Evolutionary conservation across 2,113 vertebrate species (phyloP).

Genomic region (Microcebus murinus): DNA sequence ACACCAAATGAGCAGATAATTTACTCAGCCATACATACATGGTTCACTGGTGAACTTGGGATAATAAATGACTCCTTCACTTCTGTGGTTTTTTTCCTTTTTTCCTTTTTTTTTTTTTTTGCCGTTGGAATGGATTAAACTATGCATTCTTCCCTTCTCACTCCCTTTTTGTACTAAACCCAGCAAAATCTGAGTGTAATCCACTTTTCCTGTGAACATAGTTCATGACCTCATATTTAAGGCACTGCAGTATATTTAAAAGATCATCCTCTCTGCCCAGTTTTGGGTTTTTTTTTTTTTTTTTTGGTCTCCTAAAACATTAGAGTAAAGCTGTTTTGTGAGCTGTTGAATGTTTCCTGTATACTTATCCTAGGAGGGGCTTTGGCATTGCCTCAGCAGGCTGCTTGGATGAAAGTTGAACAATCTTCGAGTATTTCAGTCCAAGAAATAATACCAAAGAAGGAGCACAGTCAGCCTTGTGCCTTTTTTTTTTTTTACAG

Average conservation of each 20-base stretch:
- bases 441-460: slow-evolving; percentile 8
- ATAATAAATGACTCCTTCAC: slow-evolving; percentile 51
- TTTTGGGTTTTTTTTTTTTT: slow-evolving; percentile 9
- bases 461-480: neutral
- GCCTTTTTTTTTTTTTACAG: neutral
- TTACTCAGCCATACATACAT: slow-evolving; percentile 12
- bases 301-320: slow-evolving; percentile 10
- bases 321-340: slow-evolving; percentile 39
- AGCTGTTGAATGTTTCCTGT: neutral
- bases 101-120: neutral
- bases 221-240: slow-evolving; percentile 28
- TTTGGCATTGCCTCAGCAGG: neutral
- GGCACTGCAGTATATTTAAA: slow-evolving; percentile 33
- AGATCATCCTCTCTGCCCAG: neutral
- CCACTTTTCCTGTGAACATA: neutral
- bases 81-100: neutral
- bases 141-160: neutral
- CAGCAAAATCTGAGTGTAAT: slow-evolving; percentile 31
- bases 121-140: slow-evolving; percentile 42
- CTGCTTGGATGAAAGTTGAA: neutral
- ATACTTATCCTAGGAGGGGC: neutral
- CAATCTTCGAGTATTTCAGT: neutral
- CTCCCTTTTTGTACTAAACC: slow-evolving; percentile 12
- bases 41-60: neutral
- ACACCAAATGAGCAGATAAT: slow-evolving; percentile 23